Base-by-base conservation (phyloP, 2,113 vertebrate species). In the Chionomys nivalis region DNA sequence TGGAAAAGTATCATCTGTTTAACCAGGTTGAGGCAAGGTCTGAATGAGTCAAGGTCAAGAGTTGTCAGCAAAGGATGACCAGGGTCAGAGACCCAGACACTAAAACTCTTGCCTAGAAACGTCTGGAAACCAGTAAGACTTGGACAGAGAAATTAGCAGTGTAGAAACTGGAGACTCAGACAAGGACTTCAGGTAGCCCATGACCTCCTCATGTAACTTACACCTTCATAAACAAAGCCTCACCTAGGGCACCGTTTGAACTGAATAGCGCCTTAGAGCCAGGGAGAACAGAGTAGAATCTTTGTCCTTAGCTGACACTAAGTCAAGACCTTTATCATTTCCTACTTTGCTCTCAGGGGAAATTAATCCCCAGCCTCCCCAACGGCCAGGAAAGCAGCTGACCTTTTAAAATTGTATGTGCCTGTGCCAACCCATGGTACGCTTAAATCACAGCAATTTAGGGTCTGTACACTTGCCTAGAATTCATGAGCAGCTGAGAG, bases 351-450 rank as follows among this genome's bases (percentile, higher is more conserved):
- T 94, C 68, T 70, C 28, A 31, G 17, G 68, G 7, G 55, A 70
- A 95, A 97, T 66, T 65, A 85, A 93, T 3, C 36, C 16, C 52
- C 39, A 42, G 73, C 24, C 14, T 10, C 33, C 77, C 68, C 77
- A 42, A 55, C 1, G 21, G 36, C 17, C 65, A 17, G 7, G 47
- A 97, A 44, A 97, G 87, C 24, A 2, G 0, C 72, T 83, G 75
- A 89, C 68, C 85, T 96, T 95, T 90, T 94, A 65, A 70, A 92
- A 91, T 81, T 94, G 58, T 49, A 90, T 70, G 78, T 85, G 92
- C 90, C 92, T 63, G 33, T 88, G 52, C 91, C 96, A 94, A 96
- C 94, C 66, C 0, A 0, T 3, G 89, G 75, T 76, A 13, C 91
- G 92, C 39, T 52, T 87, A 95, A 92, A n/a, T 49, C 58, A 88